Percentiles rank a stretch among this genome's conserved stretches.
Conservation (phyloP, 2,888 invertebrate species). For the Nowickia ferox region DNA sequence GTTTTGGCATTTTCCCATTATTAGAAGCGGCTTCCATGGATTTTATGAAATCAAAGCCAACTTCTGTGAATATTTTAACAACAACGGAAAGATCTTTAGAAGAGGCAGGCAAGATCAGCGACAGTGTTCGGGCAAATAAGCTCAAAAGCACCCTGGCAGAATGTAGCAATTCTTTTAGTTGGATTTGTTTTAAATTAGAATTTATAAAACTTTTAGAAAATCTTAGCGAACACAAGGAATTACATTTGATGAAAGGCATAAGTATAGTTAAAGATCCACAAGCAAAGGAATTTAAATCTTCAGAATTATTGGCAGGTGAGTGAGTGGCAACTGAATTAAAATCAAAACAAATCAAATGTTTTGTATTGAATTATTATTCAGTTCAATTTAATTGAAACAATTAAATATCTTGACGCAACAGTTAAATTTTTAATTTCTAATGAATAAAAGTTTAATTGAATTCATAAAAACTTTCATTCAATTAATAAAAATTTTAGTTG, state of each 20-base stretch:
- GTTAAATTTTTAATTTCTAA: no score
- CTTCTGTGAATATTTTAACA: slow-evolving; percentile 20
- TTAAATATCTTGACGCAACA: no score
- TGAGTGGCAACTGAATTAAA: neutral
- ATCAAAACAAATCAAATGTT: neutral
- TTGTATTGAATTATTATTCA: neutral
- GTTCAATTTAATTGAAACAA: no score
- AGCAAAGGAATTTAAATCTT: slow-evolving; percentile 85
- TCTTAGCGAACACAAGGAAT: slow-evolving; percentile 87
- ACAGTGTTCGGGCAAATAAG: slow-evolving; percentile 1
- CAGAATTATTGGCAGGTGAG: slow-evolving; percentile 87
- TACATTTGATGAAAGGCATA: slow-evolving; percentile 89
- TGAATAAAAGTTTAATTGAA: no score
- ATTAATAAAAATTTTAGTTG: no score
- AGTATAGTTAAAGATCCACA: slow-evolving; percentile 88
- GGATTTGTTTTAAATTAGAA: slow-evolving; percentile 91
- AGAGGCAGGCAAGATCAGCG: slow-evolving; percentile 42
- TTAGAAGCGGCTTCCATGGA: slow-evolving; percentile 75
- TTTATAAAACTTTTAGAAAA: slow-evolving; percentile 90
- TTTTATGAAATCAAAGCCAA: slow-evolving; percentile 36
- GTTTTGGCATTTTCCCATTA: slow-evolving; percentile 75
- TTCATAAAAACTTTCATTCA: no score
- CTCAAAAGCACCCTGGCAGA: slow-evolving; percentile 82
- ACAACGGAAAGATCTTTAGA: slow-evolving; percentile 58
- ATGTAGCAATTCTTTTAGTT: slow-evolving; percentile 86